Evolutionary conservation across 1,140 invertebrate genomes (phyloP).

Genomic region (Eriosoma lanigerum): DNA sequence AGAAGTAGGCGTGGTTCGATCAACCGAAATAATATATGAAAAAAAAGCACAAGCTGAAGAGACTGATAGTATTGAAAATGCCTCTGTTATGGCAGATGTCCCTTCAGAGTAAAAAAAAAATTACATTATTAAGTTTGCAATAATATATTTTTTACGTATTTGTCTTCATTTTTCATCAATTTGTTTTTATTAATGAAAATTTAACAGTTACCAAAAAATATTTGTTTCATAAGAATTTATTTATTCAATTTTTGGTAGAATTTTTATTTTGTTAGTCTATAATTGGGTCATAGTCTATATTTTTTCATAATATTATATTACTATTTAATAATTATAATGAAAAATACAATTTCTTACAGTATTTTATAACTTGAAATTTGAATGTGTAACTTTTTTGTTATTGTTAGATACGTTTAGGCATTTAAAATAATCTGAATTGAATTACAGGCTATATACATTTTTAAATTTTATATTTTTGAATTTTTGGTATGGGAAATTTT

Average conservation of each 20-base stretch:
- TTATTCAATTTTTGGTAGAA: constrained; percentile 11
- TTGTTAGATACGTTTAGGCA: too few relatives aligned
- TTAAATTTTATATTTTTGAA: too few relatives aligned
- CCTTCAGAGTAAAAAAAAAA: background rate
- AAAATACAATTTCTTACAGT: background rate
- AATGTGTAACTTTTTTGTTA: background rate
- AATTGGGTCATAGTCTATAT: background rate
- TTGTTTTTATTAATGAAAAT: background rate
- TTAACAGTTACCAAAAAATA: background rate
- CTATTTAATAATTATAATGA: constrained; percentile 7
- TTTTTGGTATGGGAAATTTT: too few relatives aligned
- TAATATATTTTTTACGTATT: background rate
- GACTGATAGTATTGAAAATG: background rate
- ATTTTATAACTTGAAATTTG: background rate
- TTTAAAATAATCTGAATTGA: too few relatives aligned
- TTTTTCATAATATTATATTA: constrained; percentile 14
- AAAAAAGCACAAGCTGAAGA: constrained; percentile 45
- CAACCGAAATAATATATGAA: constrained; percentile 86
- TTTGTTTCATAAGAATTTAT: constrained; percentile 15
- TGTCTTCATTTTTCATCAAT: background rate
- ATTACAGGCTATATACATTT: too few relatives aligned
- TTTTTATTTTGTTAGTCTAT: background rate
- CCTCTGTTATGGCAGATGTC: background rate
- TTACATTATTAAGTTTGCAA: constrained; percentile 10
- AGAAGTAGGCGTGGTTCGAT: constrained; percentile 76